These are phyloP conservation scores for Pangasius sanitwongsei DNA, from an alignment of 2,797 vertebrate genomes.

Conservation along the genomic window DNA sequence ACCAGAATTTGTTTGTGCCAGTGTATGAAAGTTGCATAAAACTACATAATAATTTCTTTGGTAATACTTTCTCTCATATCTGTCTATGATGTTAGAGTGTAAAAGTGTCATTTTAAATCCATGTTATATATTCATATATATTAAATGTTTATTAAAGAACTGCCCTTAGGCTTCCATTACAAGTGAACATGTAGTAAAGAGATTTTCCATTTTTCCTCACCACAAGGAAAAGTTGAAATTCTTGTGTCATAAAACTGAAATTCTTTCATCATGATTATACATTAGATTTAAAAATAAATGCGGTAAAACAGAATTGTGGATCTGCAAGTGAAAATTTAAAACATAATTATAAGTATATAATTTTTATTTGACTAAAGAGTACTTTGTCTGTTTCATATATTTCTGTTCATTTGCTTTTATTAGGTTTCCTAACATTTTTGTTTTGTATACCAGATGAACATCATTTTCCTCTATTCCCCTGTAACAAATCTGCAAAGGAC, in stretches of 20 bases:
- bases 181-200: neutral
- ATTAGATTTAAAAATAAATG: neutral
- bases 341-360: neutral
- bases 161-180: neutral
- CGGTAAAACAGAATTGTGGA: neutral
- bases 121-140: neutral
- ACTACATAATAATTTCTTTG: neutral
- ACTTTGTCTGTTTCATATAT: conserved; percentile 3
- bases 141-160: neutral
- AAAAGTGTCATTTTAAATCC: neutral
- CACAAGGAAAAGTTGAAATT: neutral
- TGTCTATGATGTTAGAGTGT: neutral
- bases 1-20: neutral
- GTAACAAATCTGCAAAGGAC: neutral
- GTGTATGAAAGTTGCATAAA: neutral
- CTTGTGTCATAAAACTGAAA: neutral
- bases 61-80: neutral
- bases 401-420: conserved; percentile 6
- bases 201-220: neutral
- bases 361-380: neutral
- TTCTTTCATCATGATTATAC: neutral
- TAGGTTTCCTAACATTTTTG: neutral
- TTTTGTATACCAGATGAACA: conserved; percentile 1
- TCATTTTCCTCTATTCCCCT: neutral
- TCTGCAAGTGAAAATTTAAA: neutral